Percentiles rank a stretch among this genome's conserved stretches.
phyloP scores from a whole-genome alignment of 1,140 invertebrate species.

The Halyomorpha halys region DNA sequence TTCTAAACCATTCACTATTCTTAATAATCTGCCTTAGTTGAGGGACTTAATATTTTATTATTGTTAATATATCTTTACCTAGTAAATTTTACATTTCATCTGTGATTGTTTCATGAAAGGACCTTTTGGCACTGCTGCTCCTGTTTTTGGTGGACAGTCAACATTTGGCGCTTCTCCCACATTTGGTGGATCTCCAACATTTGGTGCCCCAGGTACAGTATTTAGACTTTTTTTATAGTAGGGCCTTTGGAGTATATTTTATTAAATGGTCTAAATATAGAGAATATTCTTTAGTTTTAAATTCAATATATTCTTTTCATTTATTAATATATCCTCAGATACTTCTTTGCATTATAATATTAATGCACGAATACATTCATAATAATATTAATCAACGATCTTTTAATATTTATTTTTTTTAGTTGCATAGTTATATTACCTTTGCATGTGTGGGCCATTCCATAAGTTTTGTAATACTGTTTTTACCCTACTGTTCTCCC shows the following conservation, averaged over 20 bases:
- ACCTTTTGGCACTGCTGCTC: not conserved
- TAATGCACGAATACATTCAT: too few species aligned
- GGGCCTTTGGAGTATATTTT: not conserved
- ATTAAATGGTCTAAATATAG: not conserved
- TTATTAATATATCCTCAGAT: not conserved
- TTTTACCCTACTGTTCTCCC: too few species aligned
- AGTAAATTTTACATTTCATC: not conserved
- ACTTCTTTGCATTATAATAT: too few species aligned
- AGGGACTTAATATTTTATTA: not conserved
- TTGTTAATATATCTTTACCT: not conserved
- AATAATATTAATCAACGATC: too few species aligned
- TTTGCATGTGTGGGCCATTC: too few species aligned
- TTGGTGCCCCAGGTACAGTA: conserved; percentile 39
- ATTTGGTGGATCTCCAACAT: conserved; percentile 42
- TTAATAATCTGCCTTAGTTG: too few species aligned
- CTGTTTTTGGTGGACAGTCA: conserved; percentile 28
- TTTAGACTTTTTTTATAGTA: conserved; percentile 34
- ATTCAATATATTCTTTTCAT: too few species aligned
- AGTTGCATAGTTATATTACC: too few species aligned
- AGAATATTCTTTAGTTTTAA: not conserved
- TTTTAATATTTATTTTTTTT: too few species aligned
- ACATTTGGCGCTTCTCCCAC: conserved; percentile 40
- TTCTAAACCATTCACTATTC: too few species aligned
- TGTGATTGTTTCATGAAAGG: not conserved
- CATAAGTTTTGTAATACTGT: too few species aligned